Evolutionary conservation across 2,797 vertebrate genomes (phyloP).

Genomic region (Dermochelys coriacea): DNA sequence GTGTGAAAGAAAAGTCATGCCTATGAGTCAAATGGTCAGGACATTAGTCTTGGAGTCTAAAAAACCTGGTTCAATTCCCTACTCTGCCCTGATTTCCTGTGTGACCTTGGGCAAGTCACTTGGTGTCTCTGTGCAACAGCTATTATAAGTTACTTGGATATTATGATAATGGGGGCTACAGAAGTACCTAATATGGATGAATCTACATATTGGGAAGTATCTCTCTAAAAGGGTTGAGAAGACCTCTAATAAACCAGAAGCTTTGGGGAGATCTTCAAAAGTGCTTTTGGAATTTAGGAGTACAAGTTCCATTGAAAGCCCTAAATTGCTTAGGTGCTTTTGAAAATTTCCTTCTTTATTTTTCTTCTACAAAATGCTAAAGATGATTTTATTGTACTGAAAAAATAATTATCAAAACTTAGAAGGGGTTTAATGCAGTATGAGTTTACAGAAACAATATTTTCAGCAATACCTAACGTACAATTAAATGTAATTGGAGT

Average conservation of each 20-base stretch:
- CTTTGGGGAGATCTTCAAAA: neutral
- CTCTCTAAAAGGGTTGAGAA: neutral
- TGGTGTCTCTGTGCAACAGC: neutral
- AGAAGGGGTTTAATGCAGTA: neutral
- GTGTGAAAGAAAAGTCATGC: neutral
- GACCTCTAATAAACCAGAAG: neutral
- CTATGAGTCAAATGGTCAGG: neutral
- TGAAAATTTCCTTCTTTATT: neutral
- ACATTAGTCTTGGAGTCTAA: neutral
- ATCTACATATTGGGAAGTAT: neutral
- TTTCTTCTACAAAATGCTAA: neutral
- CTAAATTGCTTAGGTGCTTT: neutral
- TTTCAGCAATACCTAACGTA: neutral
- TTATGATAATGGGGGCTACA: neutral
- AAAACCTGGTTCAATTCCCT: neutral
- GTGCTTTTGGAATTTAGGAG: neutral
- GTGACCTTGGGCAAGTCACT: neutral
- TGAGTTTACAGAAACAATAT: neutral
- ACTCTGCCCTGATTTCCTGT: neutral
- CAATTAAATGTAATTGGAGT: slow-evolving; percentile 8
- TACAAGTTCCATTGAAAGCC: neutral
- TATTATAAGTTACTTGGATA: neutral
- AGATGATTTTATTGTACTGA: neutral
- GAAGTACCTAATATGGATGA: neutral
- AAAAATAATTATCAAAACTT: neutral